Percentiles rank a stretch among this genome's conserved stretches.
Conservation (phyloP, 2,797 vertebrate species). For the Paramormyrops hopkinsi region DNA sequence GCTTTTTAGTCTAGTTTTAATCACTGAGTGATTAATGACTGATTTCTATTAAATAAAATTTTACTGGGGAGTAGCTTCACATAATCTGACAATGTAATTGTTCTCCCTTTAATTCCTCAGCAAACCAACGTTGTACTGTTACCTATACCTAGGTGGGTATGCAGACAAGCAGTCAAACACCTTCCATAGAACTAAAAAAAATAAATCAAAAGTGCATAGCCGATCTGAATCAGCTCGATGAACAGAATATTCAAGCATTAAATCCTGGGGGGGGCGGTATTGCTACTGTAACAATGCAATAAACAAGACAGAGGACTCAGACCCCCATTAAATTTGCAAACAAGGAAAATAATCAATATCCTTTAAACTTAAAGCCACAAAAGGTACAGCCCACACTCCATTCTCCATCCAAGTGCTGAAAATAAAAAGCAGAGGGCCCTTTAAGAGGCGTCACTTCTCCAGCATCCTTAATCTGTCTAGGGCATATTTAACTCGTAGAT, state of each 20-base stretch:
- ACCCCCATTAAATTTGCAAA: not conserved
- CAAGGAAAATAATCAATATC: not conserved
- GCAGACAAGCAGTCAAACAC: not conserved
- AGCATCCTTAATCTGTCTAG: not conserved
- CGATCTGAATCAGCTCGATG: not conserved
- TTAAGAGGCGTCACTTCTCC: not conserved
- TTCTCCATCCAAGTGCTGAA: not conserved
- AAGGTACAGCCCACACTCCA: not conserved
- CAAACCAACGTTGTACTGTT: not conserved
- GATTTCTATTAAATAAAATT: not conserved
- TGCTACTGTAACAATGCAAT: not conserved
- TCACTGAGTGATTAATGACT: not conserved
- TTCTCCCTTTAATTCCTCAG: not conserved
- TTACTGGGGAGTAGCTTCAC: not conserved
- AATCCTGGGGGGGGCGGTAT: not conserved
- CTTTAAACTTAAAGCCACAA: conserved; percentile 1
- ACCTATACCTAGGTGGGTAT: not conserved
- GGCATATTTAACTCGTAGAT: not conserved
- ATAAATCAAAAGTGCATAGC: not conserved
- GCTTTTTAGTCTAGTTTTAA: not conserved
- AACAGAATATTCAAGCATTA: not conserved
- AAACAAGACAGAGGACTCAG: not conserved
- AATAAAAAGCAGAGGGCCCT: not conserved
- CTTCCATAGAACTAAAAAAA: not conserved
- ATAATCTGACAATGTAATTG: not conserved